Base-by-base conservation (phyloP, 2,113 vertebrate species). In the Alethe diademata region DNA sequence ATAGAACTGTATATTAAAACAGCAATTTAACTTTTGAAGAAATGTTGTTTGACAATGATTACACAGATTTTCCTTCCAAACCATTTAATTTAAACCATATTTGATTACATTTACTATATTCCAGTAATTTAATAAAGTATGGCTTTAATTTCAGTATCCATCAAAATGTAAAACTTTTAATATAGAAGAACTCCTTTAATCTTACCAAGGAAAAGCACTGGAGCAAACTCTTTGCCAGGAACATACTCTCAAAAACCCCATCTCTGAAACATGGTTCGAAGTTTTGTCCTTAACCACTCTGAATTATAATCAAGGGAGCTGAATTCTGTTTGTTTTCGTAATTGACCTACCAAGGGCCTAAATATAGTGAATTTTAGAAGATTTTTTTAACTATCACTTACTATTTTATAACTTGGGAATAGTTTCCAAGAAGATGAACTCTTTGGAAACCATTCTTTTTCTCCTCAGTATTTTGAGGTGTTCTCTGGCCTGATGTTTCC, bases 61-160 rank as follows among this genome's bases (percentile, higher is more conserved):
- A 65, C 24, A n/a, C 25, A 61, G 51, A 86, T 83, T 85, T 97
- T 90, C 58, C 33, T 92, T 92, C 36, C 35, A 91, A 91, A 79
- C 5, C 4, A 42, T 69, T 67, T 86, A 71, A 79, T 74, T 92
- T 53, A n/a, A 92, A 86, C 31, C 17, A 76, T 53, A 29, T 80
- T 96, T 91, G 36, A 83, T 76, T 88, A 36, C 7, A n/a, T 90
- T 82, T 93, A 88, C 16, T 88, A 12, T 75, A 82, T 89, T 71
- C 26, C 31, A 88, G 19, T 66, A 53, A 78, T 91, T 86, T 75
- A 86, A 93, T 90, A 58, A 91, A 78, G 19, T 53, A 53, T 72
- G 7, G 60, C 18, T 90, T 93, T 79, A 86, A 83, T 93, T 90
- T 95, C 58, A 92, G 67, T 73, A 78, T 61, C 50, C 26, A 76